phyloP scores from a whole-genome alignment of 2,113 vertebrate genomes.

The Coryphaenoides rupestris region DNA sequence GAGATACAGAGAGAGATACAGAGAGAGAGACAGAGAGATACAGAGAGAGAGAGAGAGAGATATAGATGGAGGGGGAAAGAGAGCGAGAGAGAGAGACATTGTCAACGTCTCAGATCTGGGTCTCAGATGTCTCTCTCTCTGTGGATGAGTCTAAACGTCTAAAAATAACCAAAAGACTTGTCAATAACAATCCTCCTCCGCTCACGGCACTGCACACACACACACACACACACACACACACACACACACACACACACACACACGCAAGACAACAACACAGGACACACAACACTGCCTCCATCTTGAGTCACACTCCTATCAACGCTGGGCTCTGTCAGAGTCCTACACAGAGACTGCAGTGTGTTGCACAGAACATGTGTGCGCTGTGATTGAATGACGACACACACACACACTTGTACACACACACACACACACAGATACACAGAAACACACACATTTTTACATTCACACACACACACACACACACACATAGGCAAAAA shows the following conservation, averaged over 20 bases:
- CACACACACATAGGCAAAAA: neutral
- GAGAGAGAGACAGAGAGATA: slow-evolving; percentile 31
- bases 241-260: slow-evolving; percentile 12
- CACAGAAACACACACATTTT: neutral
- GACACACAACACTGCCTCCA: no score
- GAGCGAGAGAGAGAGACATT: slow-evolving; percentile 6
- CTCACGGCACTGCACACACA: slow-evolving; percentile 28
- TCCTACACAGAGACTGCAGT: neutral
- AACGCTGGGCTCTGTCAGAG: no score
- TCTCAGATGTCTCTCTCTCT: slow-evolving; percentile 39
- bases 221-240: slow-evolving; percentile 11
- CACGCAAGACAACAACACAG: slow-evolving; percentile 32
- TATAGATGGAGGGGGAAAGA: neutral
- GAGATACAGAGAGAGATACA: slow-evolving; percentile 13
- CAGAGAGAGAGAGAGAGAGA: slow-evolving; percentile 4
- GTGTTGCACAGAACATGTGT: no score
- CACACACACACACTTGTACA: neutral
- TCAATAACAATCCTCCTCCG: slow-evolving; percentile 44
- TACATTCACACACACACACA: no score
- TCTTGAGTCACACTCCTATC: no score
- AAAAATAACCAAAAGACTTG: slow-evolving; percentile 56
- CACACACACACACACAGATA: slow-evolving; percentile 13
- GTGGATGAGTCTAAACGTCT: slow-evolving; percentile 46
- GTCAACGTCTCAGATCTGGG: slow-evolving; percentile 53
- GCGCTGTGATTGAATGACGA: neutral